phyloP scores from a whole-genome alignment of 2,888 invertebrate species.

The Phaedon cochleariae region DNA sequence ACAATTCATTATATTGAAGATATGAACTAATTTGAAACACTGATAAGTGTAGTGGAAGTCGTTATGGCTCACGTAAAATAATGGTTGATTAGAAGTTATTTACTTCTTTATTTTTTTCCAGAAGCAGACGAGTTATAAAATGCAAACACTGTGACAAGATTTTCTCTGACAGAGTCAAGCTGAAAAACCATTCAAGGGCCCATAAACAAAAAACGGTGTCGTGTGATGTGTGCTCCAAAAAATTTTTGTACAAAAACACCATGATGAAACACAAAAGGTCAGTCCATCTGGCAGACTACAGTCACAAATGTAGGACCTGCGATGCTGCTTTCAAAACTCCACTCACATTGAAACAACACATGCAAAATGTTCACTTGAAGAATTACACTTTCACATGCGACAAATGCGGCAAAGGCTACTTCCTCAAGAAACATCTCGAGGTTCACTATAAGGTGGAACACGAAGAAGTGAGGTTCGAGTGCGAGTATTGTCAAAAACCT shows the following conservation, averaged over 20 bases:
- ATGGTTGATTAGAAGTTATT: too few relatives aligned
- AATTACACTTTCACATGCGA: constrained; percentile 56
- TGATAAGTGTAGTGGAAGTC: too few relatives aligned
- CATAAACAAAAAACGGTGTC: constrained; percentile 37
- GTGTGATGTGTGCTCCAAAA: constrained; percentile 44
- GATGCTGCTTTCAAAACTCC: constrained; percentile 38
- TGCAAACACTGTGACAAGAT: constrained; percentile 36
- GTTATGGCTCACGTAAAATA: too few relatives aligned
- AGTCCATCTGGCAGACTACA: constrained; percentile 37
- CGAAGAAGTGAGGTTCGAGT: constrained; percentile 42
- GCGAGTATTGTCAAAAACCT: constrained; percentile 44
- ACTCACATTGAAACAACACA: constrained; percentile 37
- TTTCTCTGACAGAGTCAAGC: constrained; percentile 21
- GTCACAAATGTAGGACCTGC: constrained; percentile 39
- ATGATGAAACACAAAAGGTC: constrained; percentile 39
- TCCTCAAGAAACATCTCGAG: constrained; percentile 34
- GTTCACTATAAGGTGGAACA: constrained; percentile 44
- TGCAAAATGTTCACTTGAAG: constrained; percentile 59
- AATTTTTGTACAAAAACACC: constrained; percentile 37
- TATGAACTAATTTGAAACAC: too few relatives aligned
- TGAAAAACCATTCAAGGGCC: constrained; percentile 33
- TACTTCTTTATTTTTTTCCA: constrained; percentile 21
- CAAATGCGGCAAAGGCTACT: constrained; percentile 44
- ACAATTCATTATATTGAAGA: too few relatives aligned
- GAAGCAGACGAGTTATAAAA: constrained; percentile 10